Conservation (phyloP, 2,888 invertebrate species). For the Entomobrya proxima region DNA sequence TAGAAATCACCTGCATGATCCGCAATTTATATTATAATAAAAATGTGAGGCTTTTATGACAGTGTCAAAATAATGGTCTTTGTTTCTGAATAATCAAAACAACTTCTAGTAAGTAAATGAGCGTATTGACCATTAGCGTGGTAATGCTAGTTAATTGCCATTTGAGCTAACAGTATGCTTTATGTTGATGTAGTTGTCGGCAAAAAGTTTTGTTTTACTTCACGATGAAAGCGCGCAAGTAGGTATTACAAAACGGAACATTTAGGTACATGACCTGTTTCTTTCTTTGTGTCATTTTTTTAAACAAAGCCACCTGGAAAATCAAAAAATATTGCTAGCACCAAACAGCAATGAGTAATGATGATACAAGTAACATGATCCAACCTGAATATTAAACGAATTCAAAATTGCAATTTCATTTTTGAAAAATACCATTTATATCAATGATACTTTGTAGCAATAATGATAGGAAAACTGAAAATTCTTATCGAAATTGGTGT, state of each 20-base stretch:
- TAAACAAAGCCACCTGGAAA: slow-evolving; percentile 15
- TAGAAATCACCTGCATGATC: slow-evolving; percentile 50
- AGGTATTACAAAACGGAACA: slow-evolving; percentile 21
- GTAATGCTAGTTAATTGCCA: slow-evolving; percentile 37
- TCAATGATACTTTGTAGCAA: not conserved
- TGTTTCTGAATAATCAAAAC: slow-evolving; percentile 46
- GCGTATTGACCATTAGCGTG: slow-evolving; percentile 42
- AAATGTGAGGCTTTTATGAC: slow-evolving; percentile 41
- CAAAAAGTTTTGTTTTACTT: not conserved
- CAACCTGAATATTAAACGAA: not conserved
- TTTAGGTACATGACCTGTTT: slow-evolving; percentile 1
- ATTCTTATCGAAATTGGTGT: not conserved
- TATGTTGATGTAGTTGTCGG: not conserved
- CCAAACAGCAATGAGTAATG: not conserved
- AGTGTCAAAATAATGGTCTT: slow-evolving; percentile 33
- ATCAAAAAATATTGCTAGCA: slow-evolving; percentile 9
- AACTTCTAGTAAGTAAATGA: slow-evolving; percentile 17
- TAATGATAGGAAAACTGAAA: not conserved
- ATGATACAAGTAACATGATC: not conserved
- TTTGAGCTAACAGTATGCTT: no score
- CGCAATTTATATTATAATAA: slow-evolving; percentile 4
- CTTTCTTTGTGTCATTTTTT: not conserved
- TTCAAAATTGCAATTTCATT: not conserved
- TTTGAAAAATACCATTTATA: not conserved
- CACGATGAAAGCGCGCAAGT: slow-evolving; percentile 12